Conservation (phyloP, 2,888 invertebrate genomes). For the Linnaemya tessellans region DNA sequence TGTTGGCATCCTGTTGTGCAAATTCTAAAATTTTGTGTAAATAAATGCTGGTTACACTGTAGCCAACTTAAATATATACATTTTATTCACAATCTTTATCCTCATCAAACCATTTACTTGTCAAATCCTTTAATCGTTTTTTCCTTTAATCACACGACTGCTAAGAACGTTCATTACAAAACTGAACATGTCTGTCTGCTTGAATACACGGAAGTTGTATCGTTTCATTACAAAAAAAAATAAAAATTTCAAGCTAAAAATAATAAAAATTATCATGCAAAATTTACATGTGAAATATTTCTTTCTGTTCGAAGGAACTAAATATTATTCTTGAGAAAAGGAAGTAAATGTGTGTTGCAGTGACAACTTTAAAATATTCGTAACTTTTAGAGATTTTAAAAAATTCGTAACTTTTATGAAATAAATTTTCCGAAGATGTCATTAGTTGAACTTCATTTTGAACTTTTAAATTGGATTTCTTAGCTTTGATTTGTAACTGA, state of each 20-base stretch:
- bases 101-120: conserved; percentile 23
- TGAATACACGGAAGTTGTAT: conserved; percentile 64
- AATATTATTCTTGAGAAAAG: neutral
- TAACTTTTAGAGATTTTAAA: no score
- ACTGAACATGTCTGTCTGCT: conserved; percentile 25
- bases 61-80: neutral
- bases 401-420: neutral
- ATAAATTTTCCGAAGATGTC: no score
- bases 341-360: neutral
- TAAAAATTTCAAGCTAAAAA: neutral
- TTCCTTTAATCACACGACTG: conserved; percentile 37
- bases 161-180: conserved; percentile 3
- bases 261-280: neutral
- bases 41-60: conserved; percentile 28
- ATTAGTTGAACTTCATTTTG: no score
- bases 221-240: conserved; percentile 6
- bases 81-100: conserved; percentile 22
- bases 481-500: no score
- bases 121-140: conserved; percentile 52
- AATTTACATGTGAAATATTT: neutral
- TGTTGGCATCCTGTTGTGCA: no score
- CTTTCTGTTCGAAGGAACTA: neutral
- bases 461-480: no score
- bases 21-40: no score
- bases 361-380: no score